Percentiles rank a stretch among this genome's conserved stretches.
Conservation (phyloP, 2,888 invertebrate species). For the Therioaphis trifolii region DNA sequence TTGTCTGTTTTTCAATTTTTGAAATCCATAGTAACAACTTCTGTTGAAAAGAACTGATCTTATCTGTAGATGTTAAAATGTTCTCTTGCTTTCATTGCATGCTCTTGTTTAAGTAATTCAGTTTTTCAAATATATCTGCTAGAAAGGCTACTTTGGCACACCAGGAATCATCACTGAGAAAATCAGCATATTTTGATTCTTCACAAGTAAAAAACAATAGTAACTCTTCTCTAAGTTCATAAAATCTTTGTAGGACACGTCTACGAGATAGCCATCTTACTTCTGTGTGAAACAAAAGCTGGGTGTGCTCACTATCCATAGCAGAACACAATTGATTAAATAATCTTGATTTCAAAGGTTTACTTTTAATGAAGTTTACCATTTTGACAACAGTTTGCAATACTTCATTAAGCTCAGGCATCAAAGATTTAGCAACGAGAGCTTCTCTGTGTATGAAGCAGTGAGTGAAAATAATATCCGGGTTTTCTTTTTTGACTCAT, state of each 20-base stretch:
- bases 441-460: too few relatives aligned
- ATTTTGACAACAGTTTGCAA: slow-evolving; percentile 49
- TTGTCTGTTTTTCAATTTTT: slow-evolving; percentile 34
- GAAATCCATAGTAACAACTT: slow-evolving; percentile 18
- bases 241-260: slow-evolving; percentile 62
- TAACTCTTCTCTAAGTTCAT: slow-evolving; percentile 49
- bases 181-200: slow-evolving; percentile 25
- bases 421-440: too few relatives aligned
- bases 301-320: slow-evolving; percentile 64
- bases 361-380: slow-evolving; percentile 64
- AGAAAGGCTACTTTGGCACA: slow-evolving; percentile 36
- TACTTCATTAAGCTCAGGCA: slow-evolving; percentile 43
- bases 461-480: too few relatives aligned
- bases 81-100: slow-evolving; percentile 35
- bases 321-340: slow-evolving; percentile 63
- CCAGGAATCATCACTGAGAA: slow-evolving; percentile 31
- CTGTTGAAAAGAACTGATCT: slow-evolving; percentile 37
- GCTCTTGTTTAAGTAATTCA: slow-evolving; percentile 8
- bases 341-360: slow-evolving; percentile 63
- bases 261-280: slow-evolving; percentile 65
- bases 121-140: slow-evolving; percentile 26
- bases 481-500: slow-evolving; percentile 62
- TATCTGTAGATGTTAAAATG: slow-evolving; percentile 40
- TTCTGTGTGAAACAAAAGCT: slow-evolving; percentile 64
- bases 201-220: slow-evolving; percentile 19